Percentiles rank a stretch among this genome's conserved stretches.
Conservation (phyloP, 2,113 vertebrate genomes). For the Rafetus swinhoei region DNA sequence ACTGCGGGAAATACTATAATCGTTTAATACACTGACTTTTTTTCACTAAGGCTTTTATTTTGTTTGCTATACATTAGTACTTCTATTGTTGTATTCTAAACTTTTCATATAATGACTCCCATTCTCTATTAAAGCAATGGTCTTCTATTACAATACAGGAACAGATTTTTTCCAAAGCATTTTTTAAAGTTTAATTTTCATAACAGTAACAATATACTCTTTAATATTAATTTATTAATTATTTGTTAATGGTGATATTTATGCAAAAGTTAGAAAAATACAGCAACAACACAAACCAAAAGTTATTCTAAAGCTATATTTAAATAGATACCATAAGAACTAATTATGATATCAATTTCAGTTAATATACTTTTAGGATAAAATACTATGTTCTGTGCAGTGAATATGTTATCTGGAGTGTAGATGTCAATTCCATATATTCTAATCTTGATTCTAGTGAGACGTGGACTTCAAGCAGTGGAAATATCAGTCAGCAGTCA, state of each 20-base stretch:
- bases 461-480: background rate
- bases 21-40: background rate
- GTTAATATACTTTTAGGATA: background rate
- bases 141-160: background rate
- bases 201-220: background rate
- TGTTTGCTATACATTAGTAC: background rate
- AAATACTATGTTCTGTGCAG: background rate
- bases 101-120: background rate
- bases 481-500: background rate
- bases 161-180: background rate
- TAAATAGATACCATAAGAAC: background rate
- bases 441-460: background rate
- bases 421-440: background rate
- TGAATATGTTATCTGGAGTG: background rate
- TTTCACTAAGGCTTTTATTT: background rate
- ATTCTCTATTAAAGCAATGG: background rate
- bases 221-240: too few species aligned
- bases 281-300: background rate
- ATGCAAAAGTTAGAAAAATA: background rate
- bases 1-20: constrained; percentile 74
- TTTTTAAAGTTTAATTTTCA: background rate
- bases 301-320: background rate
- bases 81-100: background rate
- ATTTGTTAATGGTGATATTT: background rate
- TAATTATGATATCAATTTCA: background rate